phyloP scores from a whole-genome alignment of 2,113 vertebrate genomes.

The Chamaetylas fuelleborni region DNA sequence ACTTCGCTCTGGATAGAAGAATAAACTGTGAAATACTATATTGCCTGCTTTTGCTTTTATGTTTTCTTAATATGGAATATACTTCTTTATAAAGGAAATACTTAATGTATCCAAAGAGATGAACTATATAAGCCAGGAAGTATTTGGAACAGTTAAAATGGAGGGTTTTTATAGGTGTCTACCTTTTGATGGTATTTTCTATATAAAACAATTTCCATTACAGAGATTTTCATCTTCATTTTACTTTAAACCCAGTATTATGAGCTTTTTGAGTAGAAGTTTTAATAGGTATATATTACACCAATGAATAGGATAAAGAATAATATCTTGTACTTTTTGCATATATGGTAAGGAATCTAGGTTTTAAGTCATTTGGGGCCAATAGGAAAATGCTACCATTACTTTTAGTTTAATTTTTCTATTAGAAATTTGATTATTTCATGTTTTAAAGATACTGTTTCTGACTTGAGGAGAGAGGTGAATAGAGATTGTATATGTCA shows the following conservation, averaged over 20 bases:
- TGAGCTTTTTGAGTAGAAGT: not conserved
- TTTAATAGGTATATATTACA: not conserved
- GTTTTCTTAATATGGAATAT: not conserved
- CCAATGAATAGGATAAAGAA: not conserved
- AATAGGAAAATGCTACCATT: not conserved
- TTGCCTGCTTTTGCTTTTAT: not conserved
- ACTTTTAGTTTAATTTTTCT: not conserved
- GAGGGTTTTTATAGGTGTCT: not conserved
- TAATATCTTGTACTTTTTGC: not conserved
- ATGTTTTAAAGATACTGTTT: constrained; percentile 33
- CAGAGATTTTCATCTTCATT: not conserved
- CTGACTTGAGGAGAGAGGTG: not conserved
- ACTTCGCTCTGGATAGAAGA: not conserved
- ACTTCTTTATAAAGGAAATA: not conserved
- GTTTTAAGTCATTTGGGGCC: not conserved
- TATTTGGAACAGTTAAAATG: not conserved
- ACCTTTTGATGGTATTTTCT: not conserved
- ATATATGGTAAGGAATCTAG: not conserved
- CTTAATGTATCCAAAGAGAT: not conserved
- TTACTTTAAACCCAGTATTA: not conserved
- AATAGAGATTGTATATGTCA: not conserved
- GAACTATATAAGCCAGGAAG: not conserved
- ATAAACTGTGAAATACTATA: not conserved
- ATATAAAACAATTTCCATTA: not conserved
- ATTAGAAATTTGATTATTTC: constrained; percentile 22